Evolutionary conservation across 2,797 vertebrate species (phyloP).

Genomic region (Taenioides sp.): DNA sequence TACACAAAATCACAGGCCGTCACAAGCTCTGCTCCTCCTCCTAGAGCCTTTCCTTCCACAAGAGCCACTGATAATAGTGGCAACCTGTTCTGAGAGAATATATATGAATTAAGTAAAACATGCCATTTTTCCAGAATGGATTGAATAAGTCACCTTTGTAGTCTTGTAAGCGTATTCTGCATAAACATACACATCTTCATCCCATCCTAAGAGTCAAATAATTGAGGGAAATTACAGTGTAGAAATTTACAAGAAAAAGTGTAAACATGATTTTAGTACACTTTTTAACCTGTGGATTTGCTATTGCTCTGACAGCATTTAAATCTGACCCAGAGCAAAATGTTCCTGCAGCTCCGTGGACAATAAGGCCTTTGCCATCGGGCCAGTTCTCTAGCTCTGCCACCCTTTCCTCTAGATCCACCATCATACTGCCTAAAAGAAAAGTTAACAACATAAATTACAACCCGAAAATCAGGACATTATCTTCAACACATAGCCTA

Average conservation of each 20-base stretch:
- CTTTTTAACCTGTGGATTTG: slow-evolving; percentile 78
- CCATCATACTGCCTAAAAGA: slow-evolving; percentile 90
- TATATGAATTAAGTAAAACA: slow-evolving; percentile 23
- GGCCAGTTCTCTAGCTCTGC: slow-evolving; percentile 89
- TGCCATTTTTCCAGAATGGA: not conserved
- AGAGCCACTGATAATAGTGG: slow-evolving; percentile 91
- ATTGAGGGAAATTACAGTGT: slow-evolving; percentile 2
- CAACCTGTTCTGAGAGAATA: slow-evolving; percentile 78
- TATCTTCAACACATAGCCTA: not conserved
- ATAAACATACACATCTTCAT: slow-evolving; percentile 96
- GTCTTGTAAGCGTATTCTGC: slow-evolving; percentile 90
- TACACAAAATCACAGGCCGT: slow-evolving; percentile 98
- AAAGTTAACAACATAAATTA: not conserved
- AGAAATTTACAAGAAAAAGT: not conserved
- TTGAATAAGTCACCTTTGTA: slow-evolving; percentile 82
- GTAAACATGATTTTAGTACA: not conserved
- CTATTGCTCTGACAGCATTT: slow-evolving; percentile 84
- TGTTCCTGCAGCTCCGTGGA: slow-evolving; percentile 85
- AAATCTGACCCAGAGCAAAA: slow-evolving; percentile 96
- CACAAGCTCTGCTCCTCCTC: slow-evolving; percentile 91
- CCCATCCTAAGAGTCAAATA: slow-evolving; percentile 82
- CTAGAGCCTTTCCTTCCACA: slow-evolving; percentile 89
- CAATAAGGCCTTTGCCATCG: slow-evolving; percentile 90
- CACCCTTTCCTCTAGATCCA: slow-evolving; percentile 88
- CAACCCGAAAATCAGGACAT: not conserved